A percentile compares a stretch with the other conserved stretches of the same genome.
Evolutionary conservation across 2,888 invertebrate species (phyloP).

Genomic region (Macrosiphum euphorbiae): DNA sequence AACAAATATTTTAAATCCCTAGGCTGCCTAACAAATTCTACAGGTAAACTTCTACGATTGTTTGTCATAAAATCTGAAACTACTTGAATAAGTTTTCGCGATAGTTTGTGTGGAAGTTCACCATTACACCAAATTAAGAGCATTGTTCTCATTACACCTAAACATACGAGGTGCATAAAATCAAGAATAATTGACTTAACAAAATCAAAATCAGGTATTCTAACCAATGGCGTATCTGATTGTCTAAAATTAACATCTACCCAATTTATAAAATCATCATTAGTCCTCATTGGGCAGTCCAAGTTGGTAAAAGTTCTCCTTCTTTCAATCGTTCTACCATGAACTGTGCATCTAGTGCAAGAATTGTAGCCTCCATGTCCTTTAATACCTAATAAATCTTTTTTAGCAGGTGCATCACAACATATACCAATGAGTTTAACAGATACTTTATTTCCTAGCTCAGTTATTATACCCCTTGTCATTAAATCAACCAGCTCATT

Average conservation of each 20-base stretch:
- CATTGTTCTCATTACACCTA: constrained; percentile 41
- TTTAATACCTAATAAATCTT: constrained; percentile 60
- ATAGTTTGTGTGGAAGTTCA: constrained; percentile 15
- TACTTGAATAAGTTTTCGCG: neutral
- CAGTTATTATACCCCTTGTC: constrained; percentile 22
- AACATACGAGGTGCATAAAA: constrained; percentile 39
- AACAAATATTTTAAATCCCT: constrained; percentile 37
- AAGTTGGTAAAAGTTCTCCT: constrained; percentile 42
- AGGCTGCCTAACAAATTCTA: constrained; percentile 35
- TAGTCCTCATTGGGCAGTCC: constrained; percentile 18
- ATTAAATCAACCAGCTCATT: constrained; percentile 47
- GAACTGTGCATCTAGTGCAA: constrained; percentile 59
- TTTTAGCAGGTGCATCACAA: constrained; percentile 65
- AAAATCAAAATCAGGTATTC: constrained; percentile 40
- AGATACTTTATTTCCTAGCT: constrained; percentile 2
- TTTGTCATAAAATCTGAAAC: constrained; percentile 21
- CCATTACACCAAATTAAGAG: constrained; percentile 40
- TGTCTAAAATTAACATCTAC: constrained; percentile 25
- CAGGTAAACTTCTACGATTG: neutral
- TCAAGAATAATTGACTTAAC: constrained; percentile 32
- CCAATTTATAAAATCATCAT: constrained; percentile 48
- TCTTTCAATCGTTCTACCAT: constrained; percentile 28
- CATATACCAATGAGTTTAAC: constrained; percentile 44
- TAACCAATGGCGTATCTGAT: constrained; percentile 22
- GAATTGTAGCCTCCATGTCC: constrained; percentile 59